Conservation (phyloP, 1,140 invertebrate species). For the Pogonomyrmex barbatus region DNA sequence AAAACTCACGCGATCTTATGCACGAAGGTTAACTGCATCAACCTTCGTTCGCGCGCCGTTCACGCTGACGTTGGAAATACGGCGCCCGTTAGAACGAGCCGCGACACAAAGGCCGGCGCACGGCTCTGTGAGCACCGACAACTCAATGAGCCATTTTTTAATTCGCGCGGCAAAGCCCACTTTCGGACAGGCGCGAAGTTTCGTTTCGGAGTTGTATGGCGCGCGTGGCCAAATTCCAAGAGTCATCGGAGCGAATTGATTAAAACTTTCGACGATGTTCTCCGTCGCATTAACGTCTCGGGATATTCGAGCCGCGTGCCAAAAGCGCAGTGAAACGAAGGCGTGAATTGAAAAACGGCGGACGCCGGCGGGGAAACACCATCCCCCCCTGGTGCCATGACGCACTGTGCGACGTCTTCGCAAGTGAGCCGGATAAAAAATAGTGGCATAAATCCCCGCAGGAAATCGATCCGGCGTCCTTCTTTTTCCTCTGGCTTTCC, state of each 20-base stretch:
- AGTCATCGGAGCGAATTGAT: conserved; percentile 66
- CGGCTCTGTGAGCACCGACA: background rate
- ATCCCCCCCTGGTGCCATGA: conserved; percentile 2
- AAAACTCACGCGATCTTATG: conserved; percentile 61
- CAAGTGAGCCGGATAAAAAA: conserved; percentile 70
- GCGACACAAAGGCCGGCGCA: conserved; percentile 1
- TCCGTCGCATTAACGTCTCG: conserved; percentile 64
- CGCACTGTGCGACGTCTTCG: conserved; percentile 47
- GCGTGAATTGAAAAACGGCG: conserved; percentile 50
- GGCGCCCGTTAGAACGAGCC: conserved; percentile 10
- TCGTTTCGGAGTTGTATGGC: background rate
- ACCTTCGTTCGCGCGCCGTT: conserved; percentile 31
- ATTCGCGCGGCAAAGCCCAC: conserved; percentile 50
- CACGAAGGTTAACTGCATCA: conserved; percentile 57
- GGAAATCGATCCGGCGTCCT: conserved; percentile 72
- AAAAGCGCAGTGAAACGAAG: conserved; percentile 63
- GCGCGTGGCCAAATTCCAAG: conserved; percentile 7
- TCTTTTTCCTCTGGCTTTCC: conserved; percentile 18
- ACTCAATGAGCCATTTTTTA: conserved; percentile 56
- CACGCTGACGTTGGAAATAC: conserved; percentile 15
- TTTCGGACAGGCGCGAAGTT: conserved; percentile 29
- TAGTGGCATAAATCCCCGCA: conserved; percentile 74
- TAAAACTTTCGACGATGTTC: conserved; percentile 51
- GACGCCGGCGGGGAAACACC: conserved; percentile 7
- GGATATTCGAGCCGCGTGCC: conserved; percentile 8